Percentiles rank a stretch among this genome's conserved stretches.
Conservation (phyloP, 2,113 vertebrate genomes). For the Cryptoleucopteryx plumbea region DNA sequence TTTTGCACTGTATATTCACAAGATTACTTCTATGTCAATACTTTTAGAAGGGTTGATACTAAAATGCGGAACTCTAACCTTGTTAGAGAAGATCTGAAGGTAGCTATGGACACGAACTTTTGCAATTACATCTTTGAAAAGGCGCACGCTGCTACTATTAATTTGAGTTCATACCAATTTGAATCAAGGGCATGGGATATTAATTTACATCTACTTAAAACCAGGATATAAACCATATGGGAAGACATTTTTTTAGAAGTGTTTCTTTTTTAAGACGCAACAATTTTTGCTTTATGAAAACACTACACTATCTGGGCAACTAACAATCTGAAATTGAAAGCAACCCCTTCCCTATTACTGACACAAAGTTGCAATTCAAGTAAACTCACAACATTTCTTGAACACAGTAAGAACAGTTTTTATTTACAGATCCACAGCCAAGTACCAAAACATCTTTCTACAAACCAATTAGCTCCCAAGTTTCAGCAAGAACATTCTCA, state of each 20-base stretch:
- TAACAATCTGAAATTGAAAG: neutral
- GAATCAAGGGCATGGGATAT: neutral
- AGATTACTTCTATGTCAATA: neutral
- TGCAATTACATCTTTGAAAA: neutral
- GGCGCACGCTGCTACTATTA: neutral
- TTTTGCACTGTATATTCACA: neutral
- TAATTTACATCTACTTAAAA: neutral
- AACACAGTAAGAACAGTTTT: neutral
- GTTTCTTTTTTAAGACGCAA: neutral
- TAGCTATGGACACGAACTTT: neutral
- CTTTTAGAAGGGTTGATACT: neutral
- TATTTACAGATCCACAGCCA: neutral
- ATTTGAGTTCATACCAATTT: neutral
- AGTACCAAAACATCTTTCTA: neutral
- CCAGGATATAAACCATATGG: neutral
- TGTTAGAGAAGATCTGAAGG: neutral
- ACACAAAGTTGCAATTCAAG: neutral
- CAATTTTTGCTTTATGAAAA: neutral
- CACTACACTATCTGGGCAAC: neutral
- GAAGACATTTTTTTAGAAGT: neutral
- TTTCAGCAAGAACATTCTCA: neutral
- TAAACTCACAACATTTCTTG: neutral
- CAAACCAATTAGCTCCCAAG: neutral
- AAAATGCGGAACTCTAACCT: neutral
- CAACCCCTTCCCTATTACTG: neutral